A percentile compares a stretch with the other conserved stretches of the same genome.
phyloP scores from a whole-genome alignment of 2,888 invertebrate species.

The Stomorhina lunata region DNA sequence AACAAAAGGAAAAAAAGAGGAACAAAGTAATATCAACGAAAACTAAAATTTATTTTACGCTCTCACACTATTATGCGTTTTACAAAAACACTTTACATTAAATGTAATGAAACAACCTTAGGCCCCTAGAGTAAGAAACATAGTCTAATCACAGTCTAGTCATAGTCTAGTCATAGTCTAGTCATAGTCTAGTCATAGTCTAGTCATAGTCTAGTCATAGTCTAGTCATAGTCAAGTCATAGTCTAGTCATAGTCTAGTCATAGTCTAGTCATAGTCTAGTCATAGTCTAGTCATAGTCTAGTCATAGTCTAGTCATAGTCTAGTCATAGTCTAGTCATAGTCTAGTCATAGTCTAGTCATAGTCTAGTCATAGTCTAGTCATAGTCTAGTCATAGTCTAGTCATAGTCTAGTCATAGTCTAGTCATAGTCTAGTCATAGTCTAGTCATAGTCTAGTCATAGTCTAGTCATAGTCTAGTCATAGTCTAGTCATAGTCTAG shows the following conservation, averaged over 20 bases:
- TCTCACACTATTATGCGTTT: slow-evolving; percentile 15
- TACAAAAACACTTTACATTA: background rate
- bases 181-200: background rate
- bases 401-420: background rate
- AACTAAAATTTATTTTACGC: slow-evolving; percentile 61
- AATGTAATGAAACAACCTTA: slow-evolving; percentile 11
- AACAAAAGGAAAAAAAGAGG: slow-evolving; percentile 20
- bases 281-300: background rate
- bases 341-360: background rate
- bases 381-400: background rate
- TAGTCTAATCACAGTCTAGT: background rate
- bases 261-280: background rate
- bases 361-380: background rate
- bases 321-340: background rate
- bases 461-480: too few relatives aligned
- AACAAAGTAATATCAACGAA: slow-evolving; percentile 40
- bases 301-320: background rate
- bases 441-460: background rate
- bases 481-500: background rate
- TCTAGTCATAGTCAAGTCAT: background rate
- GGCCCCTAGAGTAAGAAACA: background rate
- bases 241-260: too few relatives aligned
- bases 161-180: background rate
- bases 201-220: background rate
- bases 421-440: too few relatives aligned